Conservation (phyloP, 2,113 vertebrate species). For the Neopipo cinnamomea region DNA sequence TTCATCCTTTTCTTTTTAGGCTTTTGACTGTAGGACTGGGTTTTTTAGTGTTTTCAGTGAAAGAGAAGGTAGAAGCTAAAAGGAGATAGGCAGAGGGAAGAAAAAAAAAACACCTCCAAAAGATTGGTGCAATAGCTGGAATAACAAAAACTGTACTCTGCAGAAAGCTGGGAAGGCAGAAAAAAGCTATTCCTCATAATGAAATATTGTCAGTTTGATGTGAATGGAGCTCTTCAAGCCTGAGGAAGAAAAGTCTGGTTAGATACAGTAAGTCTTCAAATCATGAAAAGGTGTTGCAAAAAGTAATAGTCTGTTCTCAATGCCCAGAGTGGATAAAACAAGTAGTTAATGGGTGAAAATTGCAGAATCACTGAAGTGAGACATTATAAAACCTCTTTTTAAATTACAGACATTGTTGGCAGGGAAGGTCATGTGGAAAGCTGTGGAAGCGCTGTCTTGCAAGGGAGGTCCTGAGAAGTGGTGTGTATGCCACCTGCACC, state of each 20-base stretch:
- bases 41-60: neutral
- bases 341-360: neutral
- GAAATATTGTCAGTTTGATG: neutral
- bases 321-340: neutral
- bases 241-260: neutral
- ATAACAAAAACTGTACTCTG: neutral
- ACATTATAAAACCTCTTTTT: neutral
- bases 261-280: neutral
- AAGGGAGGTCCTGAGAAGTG: neutral
- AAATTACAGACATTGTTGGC: fast-evolving
- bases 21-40: neutral
- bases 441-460: neutral
- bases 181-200: neutral
- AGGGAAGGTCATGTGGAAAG: neutral
- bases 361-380: neutral
- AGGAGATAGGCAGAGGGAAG: neutral
- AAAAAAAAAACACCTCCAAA: neutral
- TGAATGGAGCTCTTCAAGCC: neutral
- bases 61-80: neutral
- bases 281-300: neutral
- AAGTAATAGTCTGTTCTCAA: neutral
- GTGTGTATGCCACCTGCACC: neutral
- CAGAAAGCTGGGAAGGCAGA: neutral
- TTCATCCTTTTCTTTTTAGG: neutral
- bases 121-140: neutral